Percentiles rank a stretch among this genome's conserved stretches.
Evolutionary conservation across 2,113 vertebrate genomes (phyloP).

Genomic region (Lontra canadensis): DNA sequence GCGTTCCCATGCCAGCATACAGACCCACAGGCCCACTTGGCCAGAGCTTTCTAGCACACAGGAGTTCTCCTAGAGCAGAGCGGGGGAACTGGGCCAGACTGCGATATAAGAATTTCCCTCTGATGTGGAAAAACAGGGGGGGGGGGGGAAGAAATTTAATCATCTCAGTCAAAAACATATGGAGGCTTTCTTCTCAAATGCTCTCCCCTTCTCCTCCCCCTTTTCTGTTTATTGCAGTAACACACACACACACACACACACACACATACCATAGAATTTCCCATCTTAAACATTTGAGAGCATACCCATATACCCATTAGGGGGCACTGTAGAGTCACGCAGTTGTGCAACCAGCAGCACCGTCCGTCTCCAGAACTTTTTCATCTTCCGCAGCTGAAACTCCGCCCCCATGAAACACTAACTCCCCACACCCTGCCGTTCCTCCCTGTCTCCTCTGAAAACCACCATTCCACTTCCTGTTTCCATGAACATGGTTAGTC

Average conservation of each 20-base stretch:
- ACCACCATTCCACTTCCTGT: background rate
- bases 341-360: background rate
- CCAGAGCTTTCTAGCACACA: background rate
- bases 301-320: rapidly evolving
- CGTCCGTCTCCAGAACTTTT: rapidly evolving
- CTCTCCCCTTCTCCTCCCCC: background rate
- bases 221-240: background rate
- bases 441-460: no score
- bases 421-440: no score
- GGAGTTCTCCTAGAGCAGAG: background rate
- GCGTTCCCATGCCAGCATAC: background rate
- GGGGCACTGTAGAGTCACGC: background rate
- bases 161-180: background rate
- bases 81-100: background rate
- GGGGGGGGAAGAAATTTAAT: no score
- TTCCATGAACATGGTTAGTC: background rate
- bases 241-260: background rate
- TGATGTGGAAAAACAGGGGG: background rate
- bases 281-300: background rate
- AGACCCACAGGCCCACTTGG: slow-evolving; percentile 25
- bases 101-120: background rate
- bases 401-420: background rate
- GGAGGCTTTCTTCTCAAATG: background rate
- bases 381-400: background rate
- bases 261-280: background rate